A percentile compares a stretch with the other conserved stretches of the same genome.
Conservation (phyloP, 2,113 vertebrate genomes). For the Thomomys bottae region DNA sequence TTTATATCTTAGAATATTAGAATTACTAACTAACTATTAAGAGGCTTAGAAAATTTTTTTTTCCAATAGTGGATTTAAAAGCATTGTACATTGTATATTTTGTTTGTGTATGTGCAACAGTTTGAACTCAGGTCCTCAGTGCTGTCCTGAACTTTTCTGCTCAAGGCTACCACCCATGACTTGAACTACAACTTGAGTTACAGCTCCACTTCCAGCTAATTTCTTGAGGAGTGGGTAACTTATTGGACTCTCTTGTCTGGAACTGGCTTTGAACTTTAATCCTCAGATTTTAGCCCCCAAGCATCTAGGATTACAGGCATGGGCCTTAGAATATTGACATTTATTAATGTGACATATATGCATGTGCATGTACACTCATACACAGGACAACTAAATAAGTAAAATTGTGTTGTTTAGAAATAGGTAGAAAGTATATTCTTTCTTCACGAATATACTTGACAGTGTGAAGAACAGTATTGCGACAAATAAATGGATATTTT, state of each 20-base stretch:
- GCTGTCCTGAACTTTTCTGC: too few relatives aligned
- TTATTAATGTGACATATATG: background rate
- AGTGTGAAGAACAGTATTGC: conserved; percentile 18
- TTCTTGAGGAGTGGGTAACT: too few relatives aligned
- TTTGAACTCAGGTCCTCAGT: too few relatives aligned
- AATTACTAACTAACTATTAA: conserved; percentile 4
- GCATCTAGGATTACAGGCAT: too few relatives aligned
- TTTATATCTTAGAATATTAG: background rate
- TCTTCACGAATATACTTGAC: conserved; percentile 24
- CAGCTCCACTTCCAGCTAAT: too few relatives aligned
- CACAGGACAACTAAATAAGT: conserved; percentile 10
- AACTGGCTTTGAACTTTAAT: too few relatives aligned
- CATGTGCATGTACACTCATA: too few relatives aligned
- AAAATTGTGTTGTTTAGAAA: conserved; percentile 34
- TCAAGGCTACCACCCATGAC: too few relatives aligned
- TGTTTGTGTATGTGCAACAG: too few relatives aligned
- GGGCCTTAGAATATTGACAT: background rate
- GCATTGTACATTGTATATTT: background rate
- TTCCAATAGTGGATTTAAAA: conserved; percentile 1
- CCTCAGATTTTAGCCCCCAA: too few relatives aligned
- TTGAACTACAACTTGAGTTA: too few relatives aligned
- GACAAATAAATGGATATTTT: conserved; percentile 5
- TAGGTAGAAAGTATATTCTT: background rate
- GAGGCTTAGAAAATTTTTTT: background rate
- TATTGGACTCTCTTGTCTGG: too few relatives aligned